A percentile compares a stretch with the other conserved stretches of the same genome.
phyloP scores from a whole-genome alignment of 2,888 invertebrate species.

The Diloba caeruleocephala region DNA sequence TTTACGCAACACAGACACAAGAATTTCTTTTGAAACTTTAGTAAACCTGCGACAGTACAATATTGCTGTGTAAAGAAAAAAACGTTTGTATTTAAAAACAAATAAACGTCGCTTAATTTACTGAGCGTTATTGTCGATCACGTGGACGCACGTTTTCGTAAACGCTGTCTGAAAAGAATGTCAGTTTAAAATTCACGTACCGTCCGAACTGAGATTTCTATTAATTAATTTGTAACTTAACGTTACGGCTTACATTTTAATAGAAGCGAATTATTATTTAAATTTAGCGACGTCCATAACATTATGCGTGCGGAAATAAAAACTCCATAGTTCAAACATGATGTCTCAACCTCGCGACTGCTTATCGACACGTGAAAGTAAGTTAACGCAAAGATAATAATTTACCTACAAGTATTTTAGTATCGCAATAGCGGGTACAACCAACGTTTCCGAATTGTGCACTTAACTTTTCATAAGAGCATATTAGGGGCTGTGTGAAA shows the following conservation, averaged over 20 bases:
- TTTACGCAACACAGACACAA: slow-evolving; percentile 35
- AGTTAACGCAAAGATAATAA: background rate
- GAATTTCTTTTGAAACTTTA: slow-evolving; percentile 36
- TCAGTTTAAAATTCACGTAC: slow-evolving; percentile 1
- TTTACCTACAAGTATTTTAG: background rate
- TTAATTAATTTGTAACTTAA: slow-evolving; percentile 2
- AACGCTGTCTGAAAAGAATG: slow-evolving; percentile 4
- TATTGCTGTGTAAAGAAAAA: slow-evolving; percentile 2
- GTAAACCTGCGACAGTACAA: slow-evolving; percentile 17
- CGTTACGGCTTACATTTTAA: slow-evolving; percentile 20
- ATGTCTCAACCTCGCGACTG: slow-evolving; percentile 5
- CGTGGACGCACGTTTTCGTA: slow-evolving; percentile 11
- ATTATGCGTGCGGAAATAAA: slow-evolving; percentile 20
- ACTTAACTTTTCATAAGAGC: no score
- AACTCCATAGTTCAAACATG: slow-evolving; percentile 20
- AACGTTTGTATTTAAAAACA: slow-evolving; percentile 14
- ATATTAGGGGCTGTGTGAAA: no score
- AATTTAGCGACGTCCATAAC: slow-evolving; percentile 18
- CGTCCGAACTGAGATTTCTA: slow-evolving; percentile 2
- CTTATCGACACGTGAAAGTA: slow-evolving; percentile 3
- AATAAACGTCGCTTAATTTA: slow-evolving; percentile 13
- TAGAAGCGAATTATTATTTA: slow-evolving; percentile 25
- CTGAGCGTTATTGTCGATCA: slow-evolving; percentile 18
- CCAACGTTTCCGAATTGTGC: no score
- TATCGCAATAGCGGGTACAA: no score